Evolutionary conservation across 2,888 invertebrate genomes (phyloP).

Genomic region (Hydrotaea cyrtoneurina): DNA sequence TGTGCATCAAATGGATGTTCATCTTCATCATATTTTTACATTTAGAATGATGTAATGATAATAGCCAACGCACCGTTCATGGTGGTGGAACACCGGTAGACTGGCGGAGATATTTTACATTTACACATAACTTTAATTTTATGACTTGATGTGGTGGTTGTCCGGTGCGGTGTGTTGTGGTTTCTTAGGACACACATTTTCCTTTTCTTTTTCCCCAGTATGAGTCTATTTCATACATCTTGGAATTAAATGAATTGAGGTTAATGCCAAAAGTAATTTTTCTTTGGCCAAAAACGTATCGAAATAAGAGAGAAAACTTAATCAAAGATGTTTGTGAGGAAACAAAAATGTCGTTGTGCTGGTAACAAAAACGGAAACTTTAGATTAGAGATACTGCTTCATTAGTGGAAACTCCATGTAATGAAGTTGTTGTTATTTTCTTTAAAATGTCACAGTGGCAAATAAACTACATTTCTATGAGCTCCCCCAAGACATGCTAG

Average conservation of each 20-base stretch:
- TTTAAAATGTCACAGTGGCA: neutral
- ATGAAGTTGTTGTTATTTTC: neutral
- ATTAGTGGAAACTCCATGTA: too few species aligned
- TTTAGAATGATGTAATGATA: constrained; percentile 19
- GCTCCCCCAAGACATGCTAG: too few species aligned
- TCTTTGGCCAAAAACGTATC: neutral
- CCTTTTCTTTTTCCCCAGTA: neutral
- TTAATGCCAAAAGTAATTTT: neutral
- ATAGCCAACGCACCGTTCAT: neutral
- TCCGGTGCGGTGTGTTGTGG: neutral
- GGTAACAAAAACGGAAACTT: neutral
- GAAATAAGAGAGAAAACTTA: neutral
- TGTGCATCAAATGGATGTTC: constrained; percentile 22
- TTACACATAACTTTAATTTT: constrained; percentile 46
- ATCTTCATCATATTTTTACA: constrained; percentile 12
- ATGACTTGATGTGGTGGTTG: constrained; percentile 18
- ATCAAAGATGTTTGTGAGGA: neutral
- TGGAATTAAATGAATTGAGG: neutral
- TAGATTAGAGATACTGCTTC: neutral
- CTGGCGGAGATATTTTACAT: constrained; percentile 27
- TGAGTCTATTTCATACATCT: neutral
- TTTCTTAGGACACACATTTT: neutral
- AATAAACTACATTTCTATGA: too few species aligned
- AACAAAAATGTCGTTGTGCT: neutral
- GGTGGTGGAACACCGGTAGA: neutral